Evolutionary conservation across 2,113 vertebrate genomes (phyloP).

Genomic region (Dryoscopus gambensis): DNA sequence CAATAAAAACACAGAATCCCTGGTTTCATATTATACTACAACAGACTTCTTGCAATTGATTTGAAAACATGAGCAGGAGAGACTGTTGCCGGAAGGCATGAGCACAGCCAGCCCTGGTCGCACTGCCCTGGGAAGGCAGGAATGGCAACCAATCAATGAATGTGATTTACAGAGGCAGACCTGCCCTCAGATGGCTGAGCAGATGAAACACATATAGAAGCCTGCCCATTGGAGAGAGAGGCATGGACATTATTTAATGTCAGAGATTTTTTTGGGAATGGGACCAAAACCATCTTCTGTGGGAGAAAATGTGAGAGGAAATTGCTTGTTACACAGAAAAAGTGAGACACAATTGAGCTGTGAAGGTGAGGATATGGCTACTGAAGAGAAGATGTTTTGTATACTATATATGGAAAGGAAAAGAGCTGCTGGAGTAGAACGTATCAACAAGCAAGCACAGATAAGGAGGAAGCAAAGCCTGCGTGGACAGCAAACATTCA

Average conservation of each 20-base stretch:
- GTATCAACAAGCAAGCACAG: slow-evolving; percentile 45
- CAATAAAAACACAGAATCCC: neutral
- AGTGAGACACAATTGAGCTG: slow-evolving; percentile 56
- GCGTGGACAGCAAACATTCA: slow-evolving; percentile 57
- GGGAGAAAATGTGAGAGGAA: slow-evolving; percentile 81
- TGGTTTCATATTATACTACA: slow-evolving; percentile 3
- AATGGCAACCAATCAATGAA: neutral
- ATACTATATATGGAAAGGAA: neutral
- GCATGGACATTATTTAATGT: slow-evolving; percentile 68
- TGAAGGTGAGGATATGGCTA: slow-evolving; percentile 57
- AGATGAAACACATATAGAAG: slow-evolving; percentile 71
- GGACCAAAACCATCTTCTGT: slow-evolving; percentile 81
- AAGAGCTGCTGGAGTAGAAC: slow-evolving; percentile 15
- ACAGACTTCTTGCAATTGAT: neutral
- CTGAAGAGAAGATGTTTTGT: neutral
- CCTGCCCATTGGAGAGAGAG: slow-evolving; percentile 67
- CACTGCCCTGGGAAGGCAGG: neutral
- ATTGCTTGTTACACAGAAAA: slow-evolving; percentile 70
- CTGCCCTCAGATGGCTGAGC: neutral
- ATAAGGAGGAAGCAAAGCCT: slow-evolving; percentile 59
- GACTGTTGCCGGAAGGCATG: neutral
- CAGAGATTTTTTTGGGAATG: slow-evolving; percentile 75
- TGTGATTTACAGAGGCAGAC: slow-evolving; percentile 8
- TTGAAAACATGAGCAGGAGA: slow-evolving; percentile 3
- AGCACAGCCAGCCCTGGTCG: neutral